Conservation (phyloP, 2,113 vertebrate species). For the Aspidoscelis tigris region DNA sequence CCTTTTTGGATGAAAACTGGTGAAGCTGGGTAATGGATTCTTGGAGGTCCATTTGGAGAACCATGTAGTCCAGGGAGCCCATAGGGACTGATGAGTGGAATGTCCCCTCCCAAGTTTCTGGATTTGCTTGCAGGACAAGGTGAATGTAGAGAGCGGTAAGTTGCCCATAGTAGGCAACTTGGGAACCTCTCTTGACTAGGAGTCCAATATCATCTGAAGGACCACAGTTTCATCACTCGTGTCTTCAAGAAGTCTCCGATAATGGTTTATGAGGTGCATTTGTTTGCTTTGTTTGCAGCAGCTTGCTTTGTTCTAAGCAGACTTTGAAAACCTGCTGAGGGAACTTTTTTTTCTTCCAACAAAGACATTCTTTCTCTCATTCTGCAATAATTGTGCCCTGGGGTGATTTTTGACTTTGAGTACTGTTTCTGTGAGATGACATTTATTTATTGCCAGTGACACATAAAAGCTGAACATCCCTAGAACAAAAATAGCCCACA, state of each 20-base stretch:
- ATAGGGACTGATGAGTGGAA: no score
- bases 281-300: no score
- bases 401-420: background rate
- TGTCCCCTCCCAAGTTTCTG: no score
- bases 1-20: no score
- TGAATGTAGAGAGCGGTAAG: no score
- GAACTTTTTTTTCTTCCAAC: background rate
- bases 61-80: no score
- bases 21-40: background rate
- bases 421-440: background rate
- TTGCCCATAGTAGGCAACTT: no score
- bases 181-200: background rate
- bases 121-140: no score
- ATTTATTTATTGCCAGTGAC: background rate
- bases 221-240: background rate
- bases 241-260: background rate
- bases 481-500: no score
- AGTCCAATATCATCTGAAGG: background rate
- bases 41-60: no score
- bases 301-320: background rate
- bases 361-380: conserved; percentile 20
- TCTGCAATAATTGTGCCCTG: conserved; percentile 8
- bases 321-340: background rate
- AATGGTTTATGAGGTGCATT: background rate
- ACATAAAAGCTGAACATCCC: background rate